phyloP scores from a whole-genome alignment of 1,140 invertebrate genomes.

The Semibalanus balanoides region DNA sequence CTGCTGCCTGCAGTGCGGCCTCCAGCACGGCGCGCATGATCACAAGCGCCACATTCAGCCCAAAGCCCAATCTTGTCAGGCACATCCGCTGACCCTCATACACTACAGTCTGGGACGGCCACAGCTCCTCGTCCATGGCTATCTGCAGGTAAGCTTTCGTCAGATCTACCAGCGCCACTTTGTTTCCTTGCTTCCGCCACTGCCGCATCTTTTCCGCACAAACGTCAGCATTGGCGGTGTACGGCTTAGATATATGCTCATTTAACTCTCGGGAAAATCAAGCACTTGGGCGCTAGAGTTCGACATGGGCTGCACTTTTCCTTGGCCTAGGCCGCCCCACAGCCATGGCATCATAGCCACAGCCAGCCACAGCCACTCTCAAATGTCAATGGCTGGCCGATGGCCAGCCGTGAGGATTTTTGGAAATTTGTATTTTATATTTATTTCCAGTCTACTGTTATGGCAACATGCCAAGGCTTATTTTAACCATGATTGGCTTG shows the following conservation, averaged over 20 bases:
- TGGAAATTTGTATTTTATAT: too few relatives aligned
- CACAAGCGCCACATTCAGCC: conserved; percentile 6
- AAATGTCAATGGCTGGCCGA: too few relatives aligned
- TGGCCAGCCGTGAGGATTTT: too few relatives aligned
- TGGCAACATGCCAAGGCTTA: too few relatives aligned
- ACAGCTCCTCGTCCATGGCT: not conserved
- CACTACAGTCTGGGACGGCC: not conserved
- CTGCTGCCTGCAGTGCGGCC: not conserved
- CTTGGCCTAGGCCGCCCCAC: too few relatives aligned
- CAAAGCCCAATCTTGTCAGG: not conserved
- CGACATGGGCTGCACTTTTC: not conserved
- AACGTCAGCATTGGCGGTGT: conserved; percentile 2
- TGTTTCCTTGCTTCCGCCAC: conserved; percentile 3
- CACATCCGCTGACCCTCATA: too few relatives aligned
- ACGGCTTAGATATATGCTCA: not conserved
- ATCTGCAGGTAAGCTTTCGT: conserved; percentile 9
- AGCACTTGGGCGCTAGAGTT: too few relatives aligned
- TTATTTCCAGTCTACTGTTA: too few relatives aligned
- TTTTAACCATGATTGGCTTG: too few relatives aligned
- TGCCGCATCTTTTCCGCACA: conserved; percentile 8
- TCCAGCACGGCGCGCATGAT: conserved; percentile 8
- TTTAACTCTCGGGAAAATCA: too few relatives aligned
- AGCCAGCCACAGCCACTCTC: too few relatives aligned
- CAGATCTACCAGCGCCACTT: conserved; percentile 9
- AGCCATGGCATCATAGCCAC: too few relatives aligned